phyloP scores from a whole-genome alignment of 1,140 invertebrate species.

The Cotesia vestalis region DNA sequence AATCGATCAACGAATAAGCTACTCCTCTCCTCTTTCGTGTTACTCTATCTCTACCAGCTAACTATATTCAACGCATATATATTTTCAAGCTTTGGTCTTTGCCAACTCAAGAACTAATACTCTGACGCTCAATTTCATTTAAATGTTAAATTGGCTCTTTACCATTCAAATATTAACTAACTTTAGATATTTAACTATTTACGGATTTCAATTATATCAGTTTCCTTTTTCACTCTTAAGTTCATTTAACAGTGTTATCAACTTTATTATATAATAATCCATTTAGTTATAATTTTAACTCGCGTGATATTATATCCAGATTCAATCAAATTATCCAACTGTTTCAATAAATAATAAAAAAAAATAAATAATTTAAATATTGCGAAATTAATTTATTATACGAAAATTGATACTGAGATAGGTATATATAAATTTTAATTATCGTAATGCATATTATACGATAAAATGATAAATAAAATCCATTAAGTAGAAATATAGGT shows the following conservation, averaged over 20 bases:
- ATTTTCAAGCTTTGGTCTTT: neutral
- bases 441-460: no score
- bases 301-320: no score
- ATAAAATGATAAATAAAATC: no score
- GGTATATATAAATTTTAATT: slow-evolving; percentile 1
- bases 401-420: neutral
- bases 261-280: no score
- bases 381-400: neutral
- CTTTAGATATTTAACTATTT: neutral
- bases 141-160: slow-evolving; percentile 5
- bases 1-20: slow-evolving; percentile 30
- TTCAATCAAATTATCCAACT: no score
- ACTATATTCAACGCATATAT: neutral
- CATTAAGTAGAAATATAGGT: no score
- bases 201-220: no score
- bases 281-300: no score
- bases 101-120: slow-evolving; percentile 18
- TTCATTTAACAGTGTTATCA: no score
- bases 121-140: slow-evolving; percentile 24
- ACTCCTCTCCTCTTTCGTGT: no score
- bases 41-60: neutral
- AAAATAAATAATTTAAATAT: neutral
- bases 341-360: neutral
- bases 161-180: neutral
- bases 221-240: no score